These are phyloP conservation scores for Limnephilus auricula DNA, from an alignment of 2,888 invertebrate genomes.

Conservation along the genomic window DNA sequence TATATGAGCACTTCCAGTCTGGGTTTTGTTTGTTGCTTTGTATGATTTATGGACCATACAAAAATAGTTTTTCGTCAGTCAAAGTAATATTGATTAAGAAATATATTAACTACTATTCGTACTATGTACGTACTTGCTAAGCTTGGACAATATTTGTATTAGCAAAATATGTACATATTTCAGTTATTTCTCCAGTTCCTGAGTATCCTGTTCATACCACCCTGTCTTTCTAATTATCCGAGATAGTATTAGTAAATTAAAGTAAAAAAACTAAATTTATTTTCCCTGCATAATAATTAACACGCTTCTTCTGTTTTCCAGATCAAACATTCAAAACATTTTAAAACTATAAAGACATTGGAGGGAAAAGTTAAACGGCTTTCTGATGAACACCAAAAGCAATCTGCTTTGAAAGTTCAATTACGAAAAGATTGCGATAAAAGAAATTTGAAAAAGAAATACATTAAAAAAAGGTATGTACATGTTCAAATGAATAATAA, in stretches of 20 bases:
- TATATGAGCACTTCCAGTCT: background rate
- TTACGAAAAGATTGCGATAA: conserved; percentile 82
- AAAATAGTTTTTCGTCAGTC: background rate
- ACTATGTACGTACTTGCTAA: too few species aligned
- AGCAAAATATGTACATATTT: background rate
- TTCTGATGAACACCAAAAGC: conserved; percentile 75
- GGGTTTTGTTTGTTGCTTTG: background rate
- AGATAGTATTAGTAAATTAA: background rate
- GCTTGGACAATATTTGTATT: too few species aligned
- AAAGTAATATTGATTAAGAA: background rate
- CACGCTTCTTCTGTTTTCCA: conserved; percentile 66
- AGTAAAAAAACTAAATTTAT: background rate
- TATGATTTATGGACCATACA: background rate
- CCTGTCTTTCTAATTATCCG: background rate
- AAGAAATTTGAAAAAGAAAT: conserved; percentile 68
- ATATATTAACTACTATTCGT: background rate
- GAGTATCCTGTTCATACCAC: background rate
- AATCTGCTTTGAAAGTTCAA: conserved; percentile 80
- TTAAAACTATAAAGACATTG: conserved; percentile 71
- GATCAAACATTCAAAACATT: conserved; percentile 70
- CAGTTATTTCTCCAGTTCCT: background rate
- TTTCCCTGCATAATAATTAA: background rate
- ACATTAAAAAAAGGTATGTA: conserved; percentile 77
- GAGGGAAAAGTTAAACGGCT: conserved; percentile 76
- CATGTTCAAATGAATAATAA: background rate